Base-by-base conservation (phyloP, 2,113 vertebrate species). In the Engraulis encrasicolus region DNA sequence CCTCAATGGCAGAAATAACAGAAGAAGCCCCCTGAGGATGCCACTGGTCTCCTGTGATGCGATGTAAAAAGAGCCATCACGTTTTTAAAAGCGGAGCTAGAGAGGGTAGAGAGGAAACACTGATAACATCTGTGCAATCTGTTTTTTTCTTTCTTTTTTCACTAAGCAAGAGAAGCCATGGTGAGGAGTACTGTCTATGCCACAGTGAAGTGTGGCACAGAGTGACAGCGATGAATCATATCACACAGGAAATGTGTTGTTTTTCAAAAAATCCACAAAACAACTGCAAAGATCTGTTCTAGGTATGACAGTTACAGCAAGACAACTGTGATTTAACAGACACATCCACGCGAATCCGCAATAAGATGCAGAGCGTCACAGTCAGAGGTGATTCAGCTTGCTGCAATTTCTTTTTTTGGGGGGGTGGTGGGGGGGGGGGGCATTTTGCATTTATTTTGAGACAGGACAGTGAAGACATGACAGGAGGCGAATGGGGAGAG, bases 1-100 rank as follows among this genome's bases (percentile, higher is more conserved):
- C 40, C 40, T 45, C 40, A 45, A 9, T 45, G 66, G 78, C 79
- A 66, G 6, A 52, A 78, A 85, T 82, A 48, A 36, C 40, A 31
- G 83, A 77, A 37, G 58, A 31, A 34, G 66, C 50, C 45, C 78
- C 52, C 78, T 77, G 23, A 52, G 82, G 23, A 77, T 31, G 23
- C 40, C 12, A 82, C 40, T 49, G 27, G 45, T 19, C 66, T 78
- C 66, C 45, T 37, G 45, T 74, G 66, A 34, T 36, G 3, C 11
- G 34, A 74, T 74, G 27, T n/a, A 27, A 74, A 74, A 74, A 74
- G 27, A 66, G 23, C 58, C 23, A 2, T 27, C n/a, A 71, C 0
- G n/a, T 45, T 82, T 37, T 82, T 78, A 18, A 82, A 45, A 50
- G 78, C 37, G 66, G n/a, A 31, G 31, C 27, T 27, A 74, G 9